Evolutionary conservation across 1,140 invertebrate genomes (phyloP).

Genomic region (Hylaeus anthracinus): DNA sequence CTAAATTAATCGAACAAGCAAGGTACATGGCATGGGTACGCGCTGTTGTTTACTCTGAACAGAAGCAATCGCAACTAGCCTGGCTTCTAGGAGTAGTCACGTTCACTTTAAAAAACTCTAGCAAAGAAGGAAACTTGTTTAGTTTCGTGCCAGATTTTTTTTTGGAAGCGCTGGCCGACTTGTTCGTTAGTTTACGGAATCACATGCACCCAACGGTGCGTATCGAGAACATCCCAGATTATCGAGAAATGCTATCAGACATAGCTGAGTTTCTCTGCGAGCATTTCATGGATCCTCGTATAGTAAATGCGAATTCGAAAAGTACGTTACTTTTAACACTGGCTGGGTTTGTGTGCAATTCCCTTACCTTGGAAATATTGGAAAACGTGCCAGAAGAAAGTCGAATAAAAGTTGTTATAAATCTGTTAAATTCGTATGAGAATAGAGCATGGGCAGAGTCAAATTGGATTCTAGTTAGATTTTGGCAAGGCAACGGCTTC

Average conservation of each 20-base stretch:
- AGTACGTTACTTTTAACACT: slow-evolving; percentile 89
- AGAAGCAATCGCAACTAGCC: slow-evolving; percentile 82
- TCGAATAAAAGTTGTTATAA: slow-evolving; percentile 83
- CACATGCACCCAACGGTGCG: slow-evolving; percentile 86
- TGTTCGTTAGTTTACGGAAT: slow-evolving; percentile 82
- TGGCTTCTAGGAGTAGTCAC: slow-evolving; percentile 85
- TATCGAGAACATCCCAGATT: slow-evolving; percentile 82
- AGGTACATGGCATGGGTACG: slow-evolving; percentile 85
- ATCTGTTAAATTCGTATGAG: slow-evolving; percentile 89
- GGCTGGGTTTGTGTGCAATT: slow-evolving; percentile 86
- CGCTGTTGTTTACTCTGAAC: slow-evolving; percentile 83
- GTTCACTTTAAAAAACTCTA: slow-evolving; percentile 82
- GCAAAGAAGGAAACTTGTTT: slow-evolving; percentile 85
- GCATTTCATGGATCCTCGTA: slow-evolving; percentile 88
- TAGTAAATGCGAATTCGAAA: slow-evolving; percentile 88
- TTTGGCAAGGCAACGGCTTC: slow-evolving; percentile 93
- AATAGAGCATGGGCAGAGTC: slow-evolving; percentile 93
- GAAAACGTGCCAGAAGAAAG: slow-evolving; percentile 83
- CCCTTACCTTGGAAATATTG: slow-evolving; percentile 83
- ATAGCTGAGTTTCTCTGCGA: slow-evolving; percentile 88
- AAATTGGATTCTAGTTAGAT: slow-evolving; percentile 91
- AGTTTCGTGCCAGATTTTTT: slow-evolving; percentile 92
- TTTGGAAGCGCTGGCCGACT: slow-evolving; percentile 87
- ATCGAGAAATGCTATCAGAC: slow-evolving; percentile 81
- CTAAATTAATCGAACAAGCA: slow-evolving; percentile 82